phyloP scores from a whole-genome alignment of 2,797 vertebrate genomes.

The Odontamblyopus lacepedii region DNA sequence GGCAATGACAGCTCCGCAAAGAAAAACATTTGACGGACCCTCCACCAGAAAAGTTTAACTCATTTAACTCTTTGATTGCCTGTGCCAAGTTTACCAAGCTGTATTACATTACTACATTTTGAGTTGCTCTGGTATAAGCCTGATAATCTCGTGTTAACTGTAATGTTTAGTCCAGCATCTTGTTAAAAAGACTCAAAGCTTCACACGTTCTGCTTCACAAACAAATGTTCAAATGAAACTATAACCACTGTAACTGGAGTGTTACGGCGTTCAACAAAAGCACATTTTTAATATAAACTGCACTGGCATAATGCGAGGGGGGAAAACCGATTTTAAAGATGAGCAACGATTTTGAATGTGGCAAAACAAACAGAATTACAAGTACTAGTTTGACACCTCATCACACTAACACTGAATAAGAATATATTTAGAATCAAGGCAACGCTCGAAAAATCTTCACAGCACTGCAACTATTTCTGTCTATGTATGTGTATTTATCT shows the following conservation, averaged over 20 bases:
- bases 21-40: no score
- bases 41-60: no score
- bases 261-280: neutral
- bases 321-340: slow-evolving; percentile 45
- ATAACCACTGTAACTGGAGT: neutral
- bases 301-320: neutral
- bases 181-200: neutral
- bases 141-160: slow-evolving; percentile 11
- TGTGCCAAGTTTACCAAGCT: no score
- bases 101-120: no score
- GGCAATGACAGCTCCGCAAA: no score
- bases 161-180: no score
- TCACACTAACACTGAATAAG: slow-evolving; percentile 21
- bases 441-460: neutral
- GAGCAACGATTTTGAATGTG: slow-evolving; percentile 38
- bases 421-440: slow-evolving; percentile 35
- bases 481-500: no score
- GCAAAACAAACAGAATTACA: slow-evolving; percentile 50
- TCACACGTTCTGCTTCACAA: neutral
- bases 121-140: no score
- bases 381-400: slow-evolving; percentile 46
- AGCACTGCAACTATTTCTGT: neutral
- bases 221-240: neutral
- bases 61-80: no score
- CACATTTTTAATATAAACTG: neutral